These are phyloP conservation scores for Gobiocypris rarus DNA, from an alignment of 2,113 vertebrate species.

Conservation along the genomic window DNA sequence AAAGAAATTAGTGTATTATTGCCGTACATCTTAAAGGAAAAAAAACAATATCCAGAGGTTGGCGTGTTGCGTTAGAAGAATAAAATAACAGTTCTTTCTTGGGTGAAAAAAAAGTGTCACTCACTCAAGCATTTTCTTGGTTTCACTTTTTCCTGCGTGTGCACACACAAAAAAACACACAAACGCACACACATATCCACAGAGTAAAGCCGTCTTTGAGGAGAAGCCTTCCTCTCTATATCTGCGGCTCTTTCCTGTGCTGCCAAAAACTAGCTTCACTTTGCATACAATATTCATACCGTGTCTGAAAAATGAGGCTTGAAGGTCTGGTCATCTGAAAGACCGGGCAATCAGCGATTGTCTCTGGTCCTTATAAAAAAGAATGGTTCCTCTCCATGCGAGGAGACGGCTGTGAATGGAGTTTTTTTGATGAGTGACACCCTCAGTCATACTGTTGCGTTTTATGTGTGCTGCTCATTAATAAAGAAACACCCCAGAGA, in stretches of 20 bases:
- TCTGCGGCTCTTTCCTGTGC: conserved; percentile 64
- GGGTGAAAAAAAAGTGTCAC: conserved; percentile 34
- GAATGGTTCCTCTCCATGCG: conserved; percentile 96
- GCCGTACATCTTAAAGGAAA: conserved; percentile 19
- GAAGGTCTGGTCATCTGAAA: conserved; percentile 95
- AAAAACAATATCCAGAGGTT: conserved; percentile 39
- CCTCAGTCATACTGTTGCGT: conserved; percentile 90
- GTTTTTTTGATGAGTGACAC: conserved; percentile 95
- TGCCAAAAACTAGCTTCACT: conserved; percentile 87
- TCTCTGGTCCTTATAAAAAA: conserved; percentile 93
- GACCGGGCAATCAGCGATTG: conserved; percentile 85
- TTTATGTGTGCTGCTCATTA: conserved; percentile 99
- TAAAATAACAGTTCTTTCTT: conserved; percentile 48
- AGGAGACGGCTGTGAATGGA: conserved; percentile 93
- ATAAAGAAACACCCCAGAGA: conserved; percentile 94
- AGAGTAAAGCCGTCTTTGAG: conserved; percentile 53
- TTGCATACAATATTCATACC: conserved; percentile 96
- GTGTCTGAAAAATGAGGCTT: conserved; percentile 86
- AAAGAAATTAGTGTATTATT: conserved; percentile 40
- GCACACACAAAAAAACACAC: conserved; percentile 39
- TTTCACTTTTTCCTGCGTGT: conserved; percentile 54
- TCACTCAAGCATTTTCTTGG: conserved; percentile 33
- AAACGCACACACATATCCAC: conserved; percentile 44
- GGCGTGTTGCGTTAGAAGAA: conserved; percentile 21
- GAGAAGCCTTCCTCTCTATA: conserved; percentile 59